Conservation (phyloP, 2,797 vertebrate species). For the Microhierax caerulescens region DNA sequence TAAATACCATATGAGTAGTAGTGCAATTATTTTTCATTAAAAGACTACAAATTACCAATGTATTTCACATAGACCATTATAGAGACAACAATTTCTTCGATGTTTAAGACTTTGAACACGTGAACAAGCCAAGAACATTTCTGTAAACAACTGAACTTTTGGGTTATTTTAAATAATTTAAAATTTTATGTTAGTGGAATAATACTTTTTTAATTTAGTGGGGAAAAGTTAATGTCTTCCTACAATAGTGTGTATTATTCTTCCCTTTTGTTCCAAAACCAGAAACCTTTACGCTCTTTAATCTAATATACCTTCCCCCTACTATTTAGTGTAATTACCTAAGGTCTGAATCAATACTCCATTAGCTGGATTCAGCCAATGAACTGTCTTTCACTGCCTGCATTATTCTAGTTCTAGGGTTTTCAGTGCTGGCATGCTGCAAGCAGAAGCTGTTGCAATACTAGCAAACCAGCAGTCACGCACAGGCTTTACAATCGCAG, state of each 20-base stretch:
- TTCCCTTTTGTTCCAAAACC: not conserved
- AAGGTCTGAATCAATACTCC: slow-evolving; percentile 28
- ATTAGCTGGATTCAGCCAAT: slow-evolving; percentile 17
- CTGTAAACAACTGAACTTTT: not conserved
- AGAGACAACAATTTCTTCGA: not conserved
- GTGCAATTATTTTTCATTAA: not conserved
- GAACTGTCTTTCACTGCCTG: not conserved
- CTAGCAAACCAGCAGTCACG: not conserved
- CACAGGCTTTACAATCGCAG: not conserved
- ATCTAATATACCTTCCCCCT: slow-evolving; percentile 11
- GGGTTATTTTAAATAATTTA: not conserved
- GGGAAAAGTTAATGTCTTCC: not conserved
- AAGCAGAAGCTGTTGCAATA: not conserved
- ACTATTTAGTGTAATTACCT: not conserved
- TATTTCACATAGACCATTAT: accelerated
- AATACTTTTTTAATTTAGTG: not conserved
- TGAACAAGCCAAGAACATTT: not conserved
- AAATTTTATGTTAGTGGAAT: not conserved
- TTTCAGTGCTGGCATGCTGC: not conserved
- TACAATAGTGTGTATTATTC: not conserved
- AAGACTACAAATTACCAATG: not conserved
- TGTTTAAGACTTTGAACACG: not conserved
- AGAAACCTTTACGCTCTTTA: not conserved
- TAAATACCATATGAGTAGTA: not conserved
- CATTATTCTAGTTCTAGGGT: not conserved